Evolutionary conservation across 53 echinoderm and acorn worm species (phyloP), one percentile per base, ranked within the genome.

Genomic region (Arbacia lixula): DNA sequence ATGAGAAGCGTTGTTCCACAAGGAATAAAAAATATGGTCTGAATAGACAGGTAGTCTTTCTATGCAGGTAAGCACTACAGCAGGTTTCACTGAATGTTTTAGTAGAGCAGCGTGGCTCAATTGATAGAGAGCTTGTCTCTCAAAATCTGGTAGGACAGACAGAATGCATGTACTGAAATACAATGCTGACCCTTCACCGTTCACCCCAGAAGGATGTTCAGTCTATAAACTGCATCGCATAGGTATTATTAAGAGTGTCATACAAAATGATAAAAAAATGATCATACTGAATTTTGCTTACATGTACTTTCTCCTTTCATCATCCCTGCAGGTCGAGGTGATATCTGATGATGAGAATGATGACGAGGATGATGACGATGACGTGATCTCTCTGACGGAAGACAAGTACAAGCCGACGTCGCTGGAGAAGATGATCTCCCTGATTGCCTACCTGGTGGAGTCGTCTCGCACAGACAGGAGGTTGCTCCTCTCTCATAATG

Each of bases 301-400:
- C 14, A 10, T 46, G 8, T 10, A 46, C 14, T 1, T 34, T 64
- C 35, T 34, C 29, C 10, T 61, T 61, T 22, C 6, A n/a, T n/a
- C n/a, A n/a, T 4, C 0, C 22, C 17, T 69, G 25, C 86, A 94
- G 94, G 91, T 91, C 3, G 94, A 89, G 58, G 91, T 91, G 3
- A 84, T 94, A 6, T 94, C 94, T 0, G 94, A 94, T 75, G 94
- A 94, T 49, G 94, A 94, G 43, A 91, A 94, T 51, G 94, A 94
- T 67, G 94, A 94, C 66, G 94, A 94, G 62, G 94, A 94, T n/a
- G 94, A 94, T 53, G 94, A 94, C 26, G 94, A 94, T 84, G 94
- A 94, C 41, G 89, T 94, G 62, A 91, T 94, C 50, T 91, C 94
- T 5, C 67, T 94, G 84, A 88, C 94, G 17, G 94, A 94, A 66